A percentile compares a stretch with the other conserved stretches of the same genome.
Conservation (phyloP, 1,140 invertebrate species). For the Anastrepha ludens region DNA sequence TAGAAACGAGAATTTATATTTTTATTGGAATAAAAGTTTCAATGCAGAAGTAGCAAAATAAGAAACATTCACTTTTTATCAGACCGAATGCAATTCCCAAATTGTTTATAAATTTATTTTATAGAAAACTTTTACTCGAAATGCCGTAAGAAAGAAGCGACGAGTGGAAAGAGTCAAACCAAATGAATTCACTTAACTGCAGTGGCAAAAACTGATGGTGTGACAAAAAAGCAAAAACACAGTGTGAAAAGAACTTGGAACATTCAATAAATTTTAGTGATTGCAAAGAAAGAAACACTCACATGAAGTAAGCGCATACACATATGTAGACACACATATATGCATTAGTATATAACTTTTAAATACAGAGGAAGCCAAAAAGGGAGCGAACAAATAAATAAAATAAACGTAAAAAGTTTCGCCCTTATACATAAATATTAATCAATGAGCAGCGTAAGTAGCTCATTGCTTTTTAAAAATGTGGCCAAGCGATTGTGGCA, state of each 20-base stretch:
- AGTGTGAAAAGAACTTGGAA: background rate
- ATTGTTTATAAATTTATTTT: constrained; percentile 51
- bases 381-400: too few relatives aligned
- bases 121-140: constrained; percentile 40
- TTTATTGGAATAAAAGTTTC: constrained; percentile 10
- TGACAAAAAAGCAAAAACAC: background rate
- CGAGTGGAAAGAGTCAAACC: background rate
- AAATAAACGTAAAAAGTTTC: constrained; percentile 32
- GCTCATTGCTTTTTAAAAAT: constrained; percentile 28
- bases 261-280: constrained; percentile 18
- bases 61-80: constrained; percentile 2
- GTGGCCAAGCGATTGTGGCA: background rate
- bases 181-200: constrained; percentile 12
- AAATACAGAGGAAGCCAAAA: background rate
- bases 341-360: background rate
- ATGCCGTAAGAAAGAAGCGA: background rate
- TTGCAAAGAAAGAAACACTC: constrained; percentile 5
- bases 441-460: constrained; percentile 30
- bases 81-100: constrained; percentile 4
- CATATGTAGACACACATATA: background rate
- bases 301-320: background rate
- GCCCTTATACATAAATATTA: constrained; percentile 46
- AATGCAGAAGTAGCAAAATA: constrained; percentile 11
- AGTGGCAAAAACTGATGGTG: constrained; percentile 1
- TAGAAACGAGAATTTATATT: constrained; percentile 33